Conservation (phyloP, 2,888 invertebrate species). For the Lepidocyrtoides sp. region DNA sequence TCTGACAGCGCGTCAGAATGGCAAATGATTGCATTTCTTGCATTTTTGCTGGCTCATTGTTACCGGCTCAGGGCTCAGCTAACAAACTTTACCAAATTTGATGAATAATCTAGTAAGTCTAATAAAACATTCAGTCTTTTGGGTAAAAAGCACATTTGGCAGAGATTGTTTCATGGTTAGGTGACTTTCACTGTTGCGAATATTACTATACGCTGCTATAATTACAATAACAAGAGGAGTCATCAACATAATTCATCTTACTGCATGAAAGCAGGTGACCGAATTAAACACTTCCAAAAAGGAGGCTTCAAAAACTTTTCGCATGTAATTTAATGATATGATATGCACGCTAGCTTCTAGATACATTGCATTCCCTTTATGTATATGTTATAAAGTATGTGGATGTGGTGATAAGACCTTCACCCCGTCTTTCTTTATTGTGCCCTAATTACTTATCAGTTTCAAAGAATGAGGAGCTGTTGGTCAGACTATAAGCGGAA, state of each 20-base stretch:
- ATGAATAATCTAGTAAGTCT: not conserved
- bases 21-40: slow-evolving; percentile 39
- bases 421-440: not conserved
- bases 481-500: not conserved
- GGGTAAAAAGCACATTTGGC: not conserved
- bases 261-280: slow-evolving; percentile 55
- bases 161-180: slow-evolving; percentile 65
- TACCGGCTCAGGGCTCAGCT: not conserved
- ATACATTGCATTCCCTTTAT: not conserved
- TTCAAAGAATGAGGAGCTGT: not conserved
- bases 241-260: not conserved
- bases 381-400: not conserved
- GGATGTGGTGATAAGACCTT: slow-evolving; percentile 38
- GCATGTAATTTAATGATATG: slow-evolving; percentile 5
- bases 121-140: not conserved
- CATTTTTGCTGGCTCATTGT: not conserved
- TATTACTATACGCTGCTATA: not conserved
- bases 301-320: not conserved
- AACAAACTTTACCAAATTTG: not conserved
- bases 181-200: not conserved
- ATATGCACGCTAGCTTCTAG: slow-evolving; percentile 26
- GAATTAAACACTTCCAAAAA: slow-evolving; percentile 69
- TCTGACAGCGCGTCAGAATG: slow-evolving; percentile 42
- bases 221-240: not conserved
- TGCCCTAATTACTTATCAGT: slow-evolving; percentile 43